Evolutionary conservation across 1,140 invertebrate genomes (phyloP).

Genomic region (Drosophila sp.): DNA sequence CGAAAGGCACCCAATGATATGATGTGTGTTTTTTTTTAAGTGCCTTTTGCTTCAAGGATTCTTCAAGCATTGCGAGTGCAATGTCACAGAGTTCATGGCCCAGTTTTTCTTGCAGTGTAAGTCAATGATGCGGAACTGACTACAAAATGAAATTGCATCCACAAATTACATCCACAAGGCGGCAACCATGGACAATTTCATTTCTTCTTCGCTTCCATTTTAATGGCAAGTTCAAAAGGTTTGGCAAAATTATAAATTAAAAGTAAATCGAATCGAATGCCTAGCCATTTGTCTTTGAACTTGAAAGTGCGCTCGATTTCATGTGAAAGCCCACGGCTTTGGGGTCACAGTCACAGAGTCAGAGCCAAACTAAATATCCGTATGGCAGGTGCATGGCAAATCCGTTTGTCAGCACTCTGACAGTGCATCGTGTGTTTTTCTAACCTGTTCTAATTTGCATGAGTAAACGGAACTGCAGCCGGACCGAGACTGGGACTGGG

Average conservation of each 20-base stretch:
- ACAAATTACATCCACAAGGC: conserved; percentile 63
- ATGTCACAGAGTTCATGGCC: background rate
- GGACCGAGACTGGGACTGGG: conserved; percentile 34
- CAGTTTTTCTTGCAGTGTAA: conserved; percentile 26
- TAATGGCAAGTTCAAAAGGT: conserved; percentile 70
- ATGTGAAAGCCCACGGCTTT: conserved; percentile 65
- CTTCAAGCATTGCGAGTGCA: background rate
- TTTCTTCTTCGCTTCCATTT: conserved; percentile 66
- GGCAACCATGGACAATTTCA: conserved; percentile 72
- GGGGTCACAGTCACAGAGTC: conserved; percentile 33
- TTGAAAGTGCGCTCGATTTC: conserved; percentile 64
- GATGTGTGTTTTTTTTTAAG: background rate
- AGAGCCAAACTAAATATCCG: conserved; percentile 9
- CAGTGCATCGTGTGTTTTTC: conserved; percentile 58
- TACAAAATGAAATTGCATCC: conserved; percentile 76
- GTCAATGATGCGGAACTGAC: conserved; percentile 75
- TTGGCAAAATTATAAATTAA: conserved; percentile 78
- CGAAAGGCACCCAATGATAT: too few relatives aligned
- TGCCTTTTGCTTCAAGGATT: background rate
- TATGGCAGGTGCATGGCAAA: conserved; percentile 71
- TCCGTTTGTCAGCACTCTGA: conserved; percentile 65
- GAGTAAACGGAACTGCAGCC: conserved; percentile 72
- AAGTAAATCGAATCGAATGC: conserved; percentile 81
- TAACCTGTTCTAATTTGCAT: conserved; percentile 77
- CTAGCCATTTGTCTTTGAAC: conserved; percentile 75